Base-by-base conservation (phyloP, 2,797 vertebrate species). In the Lerista edwardsae region DNA sequence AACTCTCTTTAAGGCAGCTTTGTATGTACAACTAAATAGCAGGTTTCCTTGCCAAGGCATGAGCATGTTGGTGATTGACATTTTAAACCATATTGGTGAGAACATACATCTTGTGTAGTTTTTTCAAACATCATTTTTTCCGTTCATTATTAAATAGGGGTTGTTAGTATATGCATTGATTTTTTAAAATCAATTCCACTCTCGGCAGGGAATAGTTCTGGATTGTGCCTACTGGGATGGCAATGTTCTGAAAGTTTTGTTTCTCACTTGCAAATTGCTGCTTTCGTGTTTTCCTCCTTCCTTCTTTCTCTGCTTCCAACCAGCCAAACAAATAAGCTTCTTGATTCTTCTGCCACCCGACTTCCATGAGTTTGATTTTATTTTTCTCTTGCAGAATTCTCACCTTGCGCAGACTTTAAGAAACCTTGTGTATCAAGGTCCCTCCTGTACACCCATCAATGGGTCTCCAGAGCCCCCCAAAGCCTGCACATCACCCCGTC, bases 341-440 rank as follows among this genome's bases (percentile, higher is more conserved):
- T 41, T 39, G 19, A 39, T 61, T 84, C 12, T 67, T 65, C 6
- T 36, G 19, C 19, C 47, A 19, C 57, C 7, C 51, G 29, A 21
- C 81, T 84, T 79, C 34, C 51, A 39, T 41, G 41, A 84, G 68
- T 39, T 39, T 72, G 64, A 62, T 64, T 55, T 77, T 36, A 2
- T 77, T 84, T 77, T 80, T 89, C 75, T 91, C 51, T 86, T 88
- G n/a, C 84, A 93, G 91, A 91, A 86, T 80, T 89, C 87, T 79
- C 86, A 25, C 55, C 87, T 91, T 77, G 65, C 64, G 6, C 78
- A 80, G 74, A 80, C 91, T 89, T 82, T 88, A 44, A 88, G 87
- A 91, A 92, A 87, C 61, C 74, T 84, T 34, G 2, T 75, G 79
- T 91, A 80, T 83, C 91, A 80, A 85, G 87, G 90, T 82, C 82